phyloP scores from a whole-genome alignment of 2,113 vertebrate species.

The Trematocara marginatum region DNA sequence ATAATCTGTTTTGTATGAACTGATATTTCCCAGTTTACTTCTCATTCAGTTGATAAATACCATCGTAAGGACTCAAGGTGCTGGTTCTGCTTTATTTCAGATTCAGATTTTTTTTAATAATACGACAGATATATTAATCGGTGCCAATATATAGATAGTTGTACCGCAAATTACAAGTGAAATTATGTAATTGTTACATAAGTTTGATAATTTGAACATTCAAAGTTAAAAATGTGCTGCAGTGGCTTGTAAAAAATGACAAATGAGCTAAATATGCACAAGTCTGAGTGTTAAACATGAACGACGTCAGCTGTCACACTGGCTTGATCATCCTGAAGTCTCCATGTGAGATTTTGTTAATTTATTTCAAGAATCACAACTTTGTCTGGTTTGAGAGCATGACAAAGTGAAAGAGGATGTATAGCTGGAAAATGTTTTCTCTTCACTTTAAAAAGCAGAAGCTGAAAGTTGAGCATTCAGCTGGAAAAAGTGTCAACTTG shows the following conservation, averaged over 20 bases:
- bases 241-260: not conserved
- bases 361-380: not conserved
- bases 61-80: not conserved
- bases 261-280: not conserved
- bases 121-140: not conserved
- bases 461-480: slow-evolving; percentile 30
- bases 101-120: not conserved
- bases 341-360: not conserved
- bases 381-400: slow-evolving; percentile 1
- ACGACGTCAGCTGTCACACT: not conserved
- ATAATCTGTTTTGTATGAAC: not conserved
- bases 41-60: not conserved
- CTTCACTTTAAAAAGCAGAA: slow-evolving; percentile 50
- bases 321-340: not conserved
- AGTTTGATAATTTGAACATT: not conserved
- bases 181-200: not conserved
- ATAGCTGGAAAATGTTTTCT: slow-evolving; percentile 1
- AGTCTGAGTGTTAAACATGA: not conserved
- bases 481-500: slow-evolving; percentile 29
- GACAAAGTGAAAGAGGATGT: slow-evolving; percentile 60
- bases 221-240: not conserved
- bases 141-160: not conserved
- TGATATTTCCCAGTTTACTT: not conserved
- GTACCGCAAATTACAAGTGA: not conserved
- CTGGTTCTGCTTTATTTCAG: not conserved